Evolutionary conservation across 2,113 vertebrate species (phyloP).

Genomic region (Oreochromis niloticus): DNA sequence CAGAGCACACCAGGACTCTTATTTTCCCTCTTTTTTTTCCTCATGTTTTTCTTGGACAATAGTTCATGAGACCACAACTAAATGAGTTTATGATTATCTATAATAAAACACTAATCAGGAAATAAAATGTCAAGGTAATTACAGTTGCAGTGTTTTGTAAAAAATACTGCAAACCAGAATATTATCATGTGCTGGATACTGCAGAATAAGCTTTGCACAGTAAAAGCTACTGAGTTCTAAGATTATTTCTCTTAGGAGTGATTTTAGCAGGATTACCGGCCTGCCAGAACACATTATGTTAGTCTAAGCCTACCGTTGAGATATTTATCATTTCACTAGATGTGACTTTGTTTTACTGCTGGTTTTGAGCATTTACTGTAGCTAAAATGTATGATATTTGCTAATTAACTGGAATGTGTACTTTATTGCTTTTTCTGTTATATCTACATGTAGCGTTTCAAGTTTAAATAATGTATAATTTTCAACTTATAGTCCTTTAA

Average conservation of each 20-base stretch:
- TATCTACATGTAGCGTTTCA: background rate
- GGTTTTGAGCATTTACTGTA: background rate
- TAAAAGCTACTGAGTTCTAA: background rate
- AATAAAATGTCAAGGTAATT: background rate
- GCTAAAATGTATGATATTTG: background rate
- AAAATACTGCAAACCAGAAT: background rate
- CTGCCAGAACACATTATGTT: background rate
- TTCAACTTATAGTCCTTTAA: background rate
- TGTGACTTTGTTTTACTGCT: background rate
- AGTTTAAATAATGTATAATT: background rate
- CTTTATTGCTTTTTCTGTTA: background rate
- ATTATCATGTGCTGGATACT: background rate
- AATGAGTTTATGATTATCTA: slow-evolving; percentile 28
- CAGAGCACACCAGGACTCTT: background rate
- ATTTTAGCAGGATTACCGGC: background rate
- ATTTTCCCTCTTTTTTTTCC: background rate
- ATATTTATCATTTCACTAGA: background rate
- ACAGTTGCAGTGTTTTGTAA: background rate
- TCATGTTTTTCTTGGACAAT: background rate
- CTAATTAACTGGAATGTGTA: background rate
- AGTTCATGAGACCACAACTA: background rate
- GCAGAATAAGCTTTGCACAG: background rate
- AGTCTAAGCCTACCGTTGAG: background rate
- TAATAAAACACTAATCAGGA: background rate
- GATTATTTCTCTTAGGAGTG: background rate